These are phyloP conservation scores for Agapostemon virescens DNA, from an alignment of 2,888 invertebrate species.

Conservation along the genomic window DNA sequence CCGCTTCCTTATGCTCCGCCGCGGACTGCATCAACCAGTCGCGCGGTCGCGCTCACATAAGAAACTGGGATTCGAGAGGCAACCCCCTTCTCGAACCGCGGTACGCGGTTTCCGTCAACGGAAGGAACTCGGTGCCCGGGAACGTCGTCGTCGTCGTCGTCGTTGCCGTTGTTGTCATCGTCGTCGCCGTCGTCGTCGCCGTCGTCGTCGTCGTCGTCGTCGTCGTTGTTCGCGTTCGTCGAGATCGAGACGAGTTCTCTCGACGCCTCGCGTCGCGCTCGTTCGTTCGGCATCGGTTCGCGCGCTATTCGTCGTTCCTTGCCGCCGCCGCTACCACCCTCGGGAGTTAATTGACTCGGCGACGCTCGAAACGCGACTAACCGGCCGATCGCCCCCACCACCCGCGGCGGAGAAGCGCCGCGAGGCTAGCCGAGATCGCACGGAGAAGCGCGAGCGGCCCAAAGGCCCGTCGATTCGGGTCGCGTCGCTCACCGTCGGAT, in stretches of 20 bases:
- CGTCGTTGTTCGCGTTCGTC: constrained; percentile 29
- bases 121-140: constrained; percentile 48
- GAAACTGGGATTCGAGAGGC: constrained; percentile 72
- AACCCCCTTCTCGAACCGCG: constrained; percentile 63
- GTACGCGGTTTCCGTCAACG: constrained; percentile 58
- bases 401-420: constrained; percentile 11
- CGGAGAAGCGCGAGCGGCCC: constrained; percentile 45
- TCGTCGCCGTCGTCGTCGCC: constrained; percentile 30
- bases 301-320: background rate
- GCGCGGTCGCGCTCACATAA: constrained; percentile 80
- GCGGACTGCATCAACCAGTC: constrained; percentile 80
- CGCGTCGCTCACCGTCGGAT: background rate
- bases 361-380: constrained; percentile 59
- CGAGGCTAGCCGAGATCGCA: constrained; percentile 38
- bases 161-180: background rate
- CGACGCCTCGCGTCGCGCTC: background rate
- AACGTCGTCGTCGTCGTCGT: background rate
- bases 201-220: background rate
- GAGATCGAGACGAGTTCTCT: background rate
- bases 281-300: background rate
- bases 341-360: constrained; percentile 41
- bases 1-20: constrained; percentile 80
- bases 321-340: background rate
- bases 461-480: constrained; percentile 44
- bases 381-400: constrained; percentile 61